Percentiles rank a stretch among this genome's conserved stretches.
phyloP scores from a whole-genome alignment of 2,113 vertebrate species.

The Esox niger region DNA sequence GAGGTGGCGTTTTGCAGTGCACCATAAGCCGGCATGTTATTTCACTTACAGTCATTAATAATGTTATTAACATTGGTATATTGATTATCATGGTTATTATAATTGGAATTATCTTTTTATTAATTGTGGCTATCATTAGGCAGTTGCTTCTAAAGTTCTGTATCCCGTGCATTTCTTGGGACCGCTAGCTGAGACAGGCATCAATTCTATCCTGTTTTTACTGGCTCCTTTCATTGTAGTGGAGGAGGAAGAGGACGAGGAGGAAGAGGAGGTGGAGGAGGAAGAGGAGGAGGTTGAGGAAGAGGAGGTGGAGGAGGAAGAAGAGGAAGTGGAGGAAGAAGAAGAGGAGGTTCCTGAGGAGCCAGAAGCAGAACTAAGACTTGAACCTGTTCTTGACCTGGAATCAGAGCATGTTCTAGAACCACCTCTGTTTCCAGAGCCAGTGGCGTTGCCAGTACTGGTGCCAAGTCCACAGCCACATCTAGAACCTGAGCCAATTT shows the following conservation, averaged over 20 bases:
- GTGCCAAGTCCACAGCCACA: constrained; percentile 1
- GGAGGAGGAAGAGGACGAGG: constrained; percentile 43
- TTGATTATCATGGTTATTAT: no score
- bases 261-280: no score
- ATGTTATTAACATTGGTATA: no score
- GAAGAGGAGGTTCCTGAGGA: constrained; percentile 49
- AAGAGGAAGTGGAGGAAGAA: no score
- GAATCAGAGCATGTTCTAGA: constrained; percentile 19
- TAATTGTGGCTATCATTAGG: not conserved
- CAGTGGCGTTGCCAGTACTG: not conserved
- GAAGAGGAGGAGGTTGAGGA: no score
- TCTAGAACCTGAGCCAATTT: constrained; percentile 16
- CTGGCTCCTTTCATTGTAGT: constrained; percentile 43
- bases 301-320: no score
- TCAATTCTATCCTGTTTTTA: not conserved
- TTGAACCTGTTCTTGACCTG: constrained; percentile 8
- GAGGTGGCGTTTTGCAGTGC: not conserved
- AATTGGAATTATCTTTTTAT: not conserved
- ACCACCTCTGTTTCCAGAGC: constrained; percentile 10
- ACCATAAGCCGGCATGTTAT: no score
- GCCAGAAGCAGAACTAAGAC: constrained; percentile 34
- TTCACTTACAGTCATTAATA: no score
- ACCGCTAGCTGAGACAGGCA: not conserved
- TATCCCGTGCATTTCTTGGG: not conserved
- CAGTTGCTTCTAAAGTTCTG: no score